Percentiles rank a stretch among this genome's conserved stretches.
Conservation (phyloP, 1,140 invertebrate species). For the Drosophila chauvacae region DNA sequence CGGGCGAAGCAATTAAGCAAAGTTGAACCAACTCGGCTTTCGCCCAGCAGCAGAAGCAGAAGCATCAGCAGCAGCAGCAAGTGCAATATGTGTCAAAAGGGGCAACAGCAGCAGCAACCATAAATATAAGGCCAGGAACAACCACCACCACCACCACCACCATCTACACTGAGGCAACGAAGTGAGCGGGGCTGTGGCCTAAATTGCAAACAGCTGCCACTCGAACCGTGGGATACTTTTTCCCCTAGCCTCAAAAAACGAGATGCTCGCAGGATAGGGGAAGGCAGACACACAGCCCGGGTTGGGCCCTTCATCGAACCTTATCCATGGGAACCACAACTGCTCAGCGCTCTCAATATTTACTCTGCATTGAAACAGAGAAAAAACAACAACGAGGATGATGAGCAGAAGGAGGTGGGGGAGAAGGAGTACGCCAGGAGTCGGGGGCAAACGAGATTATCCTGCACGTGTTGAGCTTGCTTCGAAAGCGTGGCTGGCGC, state of each 20-base stretch:
- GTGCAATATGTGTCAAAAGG: conserved; percentile 72
- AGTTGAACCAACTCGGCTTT: conserved; percentile 54
- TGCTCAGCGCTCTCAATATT: conserved; percentile 83
- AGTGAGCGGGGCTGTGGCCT: conserved; percentile 72
- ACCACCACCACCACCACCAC: conserved; percentile 26
- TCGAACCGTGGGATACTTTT: conserved; percentile 83
- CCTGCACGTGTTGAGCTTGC: conserved; percentile 81
- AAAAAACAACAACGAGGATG: conserved; percentile 35
- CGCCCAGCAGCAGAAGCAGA: conserved; percentile 37
- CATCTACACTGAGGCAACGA: conserved; percentile 40
- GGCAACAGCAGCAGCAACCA: conserved; percentile 45
- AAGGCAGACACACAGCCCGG: conserved; percentile 29
- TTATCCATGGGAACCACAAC: conserved; percentile 84
- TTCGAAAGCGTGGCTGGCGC: conserved; percentile 75
- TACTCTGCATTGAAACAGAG: conserved; percentile 75
- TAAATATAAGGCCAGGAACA: conserved; percentile 25
- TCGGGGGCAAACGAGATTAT: conserved; percentile 65
- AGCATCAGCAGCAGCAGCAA: conserved; percentile 54
- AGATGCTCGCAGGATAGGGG: conserved; percentile 48
- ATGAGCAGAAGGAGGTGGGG: conserved; percentile 20
- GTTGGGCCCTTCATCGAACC: conserved; percentile 59
- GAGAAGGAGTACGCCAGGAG: conserved; percentile 25
- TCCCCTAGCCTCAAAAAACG: conserved; percentile 59
- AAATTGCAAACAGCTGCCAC: conserved; percentile 84
- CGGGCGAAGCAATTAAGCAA: conserved; percentile 66